These are phyloP conservation scores for Steinernema feltiae DNA, from an alignment of 1,140 invertebrate genomes.

Conservation along the genomic window DNA sequence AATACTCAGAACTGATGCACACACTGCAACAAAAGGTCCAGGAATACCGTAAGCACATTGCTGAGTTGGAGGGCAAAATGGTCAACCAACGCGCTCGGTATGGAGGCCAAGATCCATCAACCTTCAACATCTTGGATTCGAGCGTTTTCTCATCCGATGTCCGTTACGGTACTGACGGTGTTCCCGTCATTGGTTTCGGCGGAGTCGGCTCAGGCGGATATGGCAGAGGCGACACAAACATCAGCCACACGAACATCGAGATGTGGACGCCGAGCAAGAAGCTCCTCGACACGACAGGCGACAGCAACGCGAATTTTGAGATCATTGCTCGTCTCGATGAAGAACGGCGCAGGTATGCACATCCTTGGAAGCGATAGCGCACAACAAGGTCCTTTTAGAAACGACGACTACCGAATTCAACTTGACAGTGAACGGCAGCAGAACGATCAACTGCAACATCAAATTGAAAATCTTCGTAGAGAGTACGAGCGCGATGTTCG, in stretches of 20 bases:
- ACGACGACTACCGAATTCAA: slow-evolving; percentile 52
- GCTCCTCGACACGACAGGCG: slow-evolving; percentile 25
- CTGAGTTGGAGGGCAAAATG: slow-evolving; percentile 50
- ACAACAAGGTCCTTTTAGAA: slow-evolving; percentile 33
- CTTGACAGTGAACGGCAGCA: slow-evolving; percentile 49
- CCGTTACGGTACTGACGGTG: slow-evolving; percentile 17
- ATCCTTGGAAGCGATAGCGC: not conserved
- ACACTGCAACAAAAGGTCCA: slow-evolving; percentile 54
- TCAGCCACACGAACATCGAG: slow-evolving; percentile 22
- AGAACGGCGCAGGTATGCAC: slow-evolving; percentile 46
- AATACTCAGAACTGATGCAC: slow-evolving; percentile 54
- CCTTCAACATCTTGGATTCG: slow-evolving; percentile 23
- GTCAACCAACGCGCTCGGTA: slow-evolving; percentile 26
- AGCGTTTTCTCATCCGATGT: slow-evolving; percentile 13
- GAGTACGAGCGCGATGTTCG: slow-evolving; percentile 52
- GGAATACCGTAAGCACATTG: slow-evolving; percentile 55
- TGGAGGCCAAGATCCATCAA: slow-evolving; percentile 33
- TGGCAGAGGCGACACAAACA: slow-evolving; percentile 19
- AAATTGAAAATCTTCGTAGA: slow-evolving; percentile 46
- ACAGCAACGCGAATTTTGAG: slow-evolving; percentile 54
- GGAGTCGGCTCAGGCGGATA: no score
- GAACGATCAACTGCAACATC: slow-evolving; percentile 48
- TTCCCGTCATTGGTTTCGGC: no score
- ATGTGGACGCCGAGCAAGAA: slow-evolving; percentile 22
- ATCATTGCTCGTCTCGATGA: slow-evolving; percentile 51